Evolutionary conservation across 2,797 vertebrate genomes (phyloP), one percentile per base, ranked within the genome.

Genomic region (Oryzias sinensis): DNA sequence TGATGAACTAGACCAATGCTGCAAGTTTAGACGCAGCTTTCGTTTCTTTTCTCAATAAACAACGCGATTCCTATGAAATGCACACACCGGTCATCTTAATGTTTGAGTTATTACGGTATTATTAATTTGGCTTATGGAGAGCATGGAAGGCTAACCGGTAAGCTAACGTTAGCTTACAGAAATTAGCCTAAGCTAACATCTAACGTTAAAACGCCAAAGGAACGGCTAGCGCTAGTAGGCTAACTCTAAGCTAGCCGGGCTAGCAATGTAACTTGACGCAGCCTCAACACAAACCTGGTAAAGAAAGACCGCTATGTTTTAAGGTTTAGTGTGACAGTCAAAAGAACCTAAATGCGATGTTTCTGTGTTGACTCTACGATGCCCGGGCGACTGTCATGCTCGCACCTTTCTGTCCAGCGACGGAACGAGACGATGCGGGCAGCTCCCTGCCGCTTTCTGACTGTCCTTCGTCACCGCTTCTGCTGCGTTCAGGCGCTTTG

Each of bases 381-480:
- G 51, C 22, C 20, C 14, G 41, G 17, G 52, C 14, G 59, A 54
- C 4, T 46, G 17, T 29, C 53, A 63, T 62, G 77, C 68, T 49
- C 68, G 71, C 83, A 81, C 87, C 85, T 87, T 81, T 77, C 51
- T 80, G 67, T 82, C 70, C 79, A 65, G 71, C 71, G 74, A 60
- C 69, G 74, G 33, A 68, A 47, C 49, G 81, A 79, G 53, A 72
- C 69, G 83, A 86, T 86, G 75, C 75, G 81, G 81, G 62, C 84
- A 68, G 84, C 72, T 73, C 60, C 55, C 68, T 63, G 76, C 64
- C 74, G 64, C 81, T 79, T 49, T 49, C 83, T 70, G 72, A 48
- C 72, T 67, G 68, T 64, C 67, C 76, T 70, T 70, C 52, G 79
- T 88, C 84, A 87, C 69, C 18, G 64, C 56, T 15, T 37, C 4